Base-by-base conservation (phyloP, 2,113 vertebrate species). In the Spheniscus mendiculus region DNA sequence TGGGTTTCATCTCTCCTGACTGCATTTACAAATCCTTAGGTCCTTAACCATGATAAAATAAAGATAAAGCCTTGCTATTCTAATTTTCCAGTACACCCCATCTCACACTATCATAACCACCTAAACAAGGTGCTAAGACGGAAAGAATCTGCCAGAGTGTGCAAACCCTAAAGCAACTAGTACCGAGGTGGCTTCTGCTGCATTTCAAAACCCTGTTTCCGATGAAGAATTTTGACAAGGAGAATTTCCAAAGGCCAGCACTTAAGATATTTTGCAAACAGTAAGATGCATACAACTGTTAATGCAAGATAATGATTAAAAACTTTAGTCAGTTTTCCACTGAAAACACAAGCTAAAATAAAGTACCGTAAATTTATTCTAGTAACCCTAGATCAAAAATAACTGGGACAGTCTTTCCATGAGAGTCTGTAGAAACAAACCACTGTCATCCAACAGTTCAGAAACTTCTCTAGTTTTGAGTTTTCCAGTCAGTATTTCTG, bases 71-170 rank as follows among this genome's bases (percentile, higher is more conserved):
- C 11, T 44, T 73, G 13, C 10, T 62, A 52, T 91, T 72, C 34
- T 52, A 22, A 14, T 44, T 70, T 80, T 56, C 25, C 1, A 0
- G 2, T 25, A 16, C 18, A 52, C 15, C 6, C 9, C 1, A 1
- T 40, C n/a, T 83, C 38, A 44, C 11, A 7, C 9, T n/a, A 63
- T 8, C 8, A 5, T 26, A 88, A 34, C 8, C 7, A 59, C 16
- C 36, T n/a, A 49, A 72, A 93, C 21, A 67, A 49, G 6, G 6
- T 23, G 13, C 26, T 38, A 49, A 15, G 4, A 27, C 38, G 12
- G 10, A 52, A 67, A 87, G 8, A 78, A 76, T 21, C 50, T 80
- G 74, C 18, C 34, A 69, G 15, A 20, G 15, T 1, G 5, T 7
- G 2, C 26, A 91, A 53, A 56, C 21, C 1, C 8, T 34, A 61